Evolutionary conservation across 2,113 vertebrate species (phyloP).

Genomic region (Perca fluviatilis): DNA sequence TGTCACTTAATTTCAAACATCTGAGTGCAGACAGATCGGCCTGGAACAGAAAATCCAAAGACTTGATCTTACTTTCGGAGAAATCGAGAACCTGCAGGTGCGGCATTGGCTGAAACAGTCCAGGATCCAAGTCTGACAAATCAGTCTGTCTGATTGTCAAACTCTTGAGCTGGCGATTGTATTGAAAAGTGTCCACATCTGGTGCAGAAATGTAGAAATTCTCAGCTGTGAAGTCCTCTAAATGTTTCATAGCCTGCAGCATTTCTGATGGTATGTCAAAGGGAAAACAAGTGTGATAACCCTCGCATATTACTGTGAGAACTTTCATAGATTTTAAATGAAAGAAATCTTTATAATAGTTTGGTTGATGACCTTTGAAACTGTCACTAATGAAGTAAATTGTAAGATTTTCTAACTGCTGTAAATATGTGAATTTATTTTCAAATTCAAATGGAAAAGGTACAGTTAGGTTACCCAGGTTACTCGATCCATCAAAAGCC

Average conservation of each 20-base stretch:
- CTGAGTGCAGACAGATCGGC: constrained; percentile 54
- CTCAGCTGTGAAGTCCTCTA: constrained; percentile 23
- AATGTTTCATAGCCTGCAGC: background rate
- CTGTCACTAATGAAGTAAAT: rapidly evolving
- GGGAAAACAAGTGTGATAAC: background rate
- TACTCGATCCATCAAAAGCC: constrained; percentile 21
- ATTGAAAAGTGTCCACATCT: background rate
- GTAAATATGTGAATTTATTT: background rate
- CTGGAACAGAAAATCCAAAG: constrained; percentile 71
- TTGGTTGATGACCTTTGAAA: background rate
- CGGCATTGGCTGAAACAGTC: constrained; percentile 58
- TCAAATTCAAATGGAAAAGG: background rate
- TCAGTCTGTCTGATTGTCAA: background rate
- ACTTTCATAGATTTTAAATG: constrained; percentile 18
- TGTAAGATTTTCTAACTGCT: constrained; percentile 4
- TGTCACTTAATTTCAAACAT: constrained; percentile 47
- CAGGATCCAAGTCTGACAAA: constrained; percentile 46
- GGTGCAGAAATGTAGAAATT: background rate
- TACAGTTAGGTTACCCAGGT: constrained; percentile 4
- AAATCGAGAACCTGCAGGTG: constrained; percentile 55
- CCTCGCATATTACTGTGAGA: background rate
- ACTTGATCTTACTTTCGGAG: constrained; percentile 42
- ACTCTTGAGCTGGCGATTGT: constrained; percentile 38
- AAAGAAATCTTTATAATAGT: background rate
- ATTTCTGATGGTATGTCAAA: rapidly evolving